Evolutionary conservation across 2,113 vertebrate species (phyloP).

Genomic region (Columbina picui): DNA sequence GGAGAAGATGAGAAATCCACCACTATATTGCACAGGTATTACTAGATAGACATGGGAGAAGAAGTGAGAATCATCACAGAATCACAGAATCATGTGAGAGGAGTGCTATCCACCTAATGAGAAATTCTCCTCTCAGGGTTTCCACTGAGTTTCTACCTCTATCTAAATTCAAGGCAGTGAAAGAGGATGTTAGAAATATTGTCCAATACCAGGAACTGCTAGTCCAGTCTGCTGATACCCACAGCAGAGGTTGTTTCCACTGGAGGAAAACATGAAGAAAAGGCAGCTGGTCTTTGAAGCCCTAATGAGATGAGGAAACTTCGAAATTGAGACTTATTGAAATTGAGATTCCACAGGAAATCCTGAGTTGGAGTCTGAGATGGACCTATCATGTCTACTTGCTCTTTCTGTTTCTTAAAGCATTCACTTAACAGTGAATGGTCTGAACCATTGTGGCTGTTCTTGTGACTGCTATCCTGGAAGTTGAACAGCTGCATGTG

Average conservation of each 20-base stretch:
- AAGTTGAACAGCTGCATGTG: neutral
- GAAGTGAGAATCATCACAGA: neutral
- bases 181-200: neutral
- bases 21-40: neutral
- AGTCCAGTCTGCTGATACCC: neutral
- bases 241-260: neutral
- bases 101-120: neutral
- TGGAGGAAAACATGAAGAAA: neutral
- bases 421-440: neutral
- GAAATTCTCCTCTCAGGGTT: neutral
- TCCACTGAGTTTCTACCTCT: neutral
- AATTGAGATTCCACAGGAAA: neutral
- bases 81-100: neutral
- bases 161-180: neutral
- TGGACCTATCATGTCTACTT: neutral
- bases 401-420: neutral
- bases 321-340: neutral
- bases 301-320: neutral
- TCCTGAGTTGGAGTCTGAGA: neutral
- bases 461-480: neutral
- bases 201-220: neutral
- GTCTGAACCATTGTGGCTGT: neutral
- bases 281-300: neutral
- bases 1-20: neutral
- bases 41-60: neutral